Evolutionary conservation across 2,113 vertebrate species (phyloP), one percentile per base, ranked within the genome.

Genomic region (Daboia siamensis): DNA sequence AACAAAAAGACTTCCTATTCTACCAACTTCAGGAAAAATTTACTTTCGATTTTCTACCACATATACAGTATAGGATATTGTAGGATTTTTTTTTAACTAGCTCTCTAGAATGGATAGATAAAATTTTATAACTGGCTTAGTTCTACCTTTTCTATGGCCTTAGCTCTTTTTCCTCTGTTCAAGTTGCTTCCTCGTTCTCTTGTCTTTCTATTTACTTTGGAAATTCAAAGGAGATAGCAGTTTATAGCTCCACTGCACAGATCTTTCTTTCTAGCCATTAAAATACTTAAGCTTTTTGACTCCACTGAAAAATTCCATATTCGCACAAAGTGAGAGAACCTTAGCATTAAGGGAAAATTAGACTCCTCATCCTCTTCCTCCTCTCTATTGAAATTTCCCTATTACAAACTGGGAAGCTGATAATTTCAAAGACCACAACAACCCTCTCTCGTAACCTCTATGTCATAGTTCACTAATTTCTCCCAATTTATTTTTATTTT

Each of bases 1-100:
- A 95, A 96, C 93, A 96, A 96, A 92, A 96, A 96, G 86, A 88
- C 95, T 95, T 95, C 97, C 94, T 92, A 93, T 90, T 94, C 94
- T 95, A 93, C 87, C 90, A 95, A 93, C n/a, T 23, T 29, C 26
- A 91, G 46, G 44, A 54, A 61, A 24, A 59, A 59, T 90, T 91
- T 88, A 26, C 11, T 93, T 95, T 96, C 92, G 91, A 95, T 96
- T 96, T 93, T 92, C 74, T 69, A 20, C 33, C 17, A 44, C 33
- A 80, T 80, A 39, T 80, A 17, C 17, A 80, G 33, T 80, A 39
- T 20, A 80, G 74, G 7, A n/a, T n/a, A n/a, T 44, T 80, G 74
- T 21, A 80, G 33, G 74, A 44, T 80, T 39, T 80, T 56, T 55
- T 80, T 80, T 80, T 8, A 69, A 33, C n/a, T 69, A 15, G 20